Conservation (phyloP, 2,113 vertebrate genomes). For the Glaucidium brasilianum region DNA sequence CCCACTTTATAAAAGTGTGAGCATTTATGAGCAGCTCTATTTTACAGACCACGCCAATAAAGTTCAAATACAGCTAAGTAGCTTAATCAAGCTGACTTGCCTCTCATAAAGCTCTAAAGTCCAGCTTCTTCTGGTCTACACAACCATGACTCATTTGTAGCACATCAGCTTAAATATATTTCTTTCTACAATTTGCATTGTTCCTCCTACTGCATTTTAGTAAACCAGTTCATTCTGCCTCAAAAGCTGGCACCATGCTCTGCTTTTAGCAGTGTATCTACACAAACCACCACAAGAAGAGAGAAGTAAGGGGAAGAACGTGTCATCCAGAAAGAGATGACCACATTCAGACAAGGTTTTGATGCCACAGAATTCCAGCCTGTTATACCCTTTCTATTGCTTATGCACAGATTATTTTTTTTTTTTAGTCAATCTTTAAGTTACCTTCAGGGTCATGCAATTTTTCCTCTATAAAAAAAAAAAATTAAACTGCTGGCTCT, state of each 20-base stretch:
- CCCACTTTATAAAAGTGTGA: not conserved
- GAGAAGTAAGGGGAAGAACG: not conserved
- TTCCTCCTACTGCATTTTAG: not conserved
- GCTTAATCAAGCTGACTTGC: not conserved
- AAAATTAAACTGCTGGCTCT: not conserved
- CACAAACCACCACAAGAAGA: not conserved
- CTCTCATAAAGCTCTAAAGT: not conserved
- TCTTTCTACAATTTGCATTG: not conserved
- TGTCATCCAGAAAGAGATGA: not conserved
- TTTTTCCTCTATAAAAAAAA: not conserved
- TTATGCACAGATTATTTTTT: accelerated
- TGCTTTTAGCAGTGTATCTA: not conserved
- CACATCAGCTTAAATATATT: not conserved
- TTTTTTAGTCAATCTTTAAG: not conserved
- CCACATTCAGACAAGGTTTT: not conserved
- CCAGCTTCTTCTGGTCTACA: not conserved
- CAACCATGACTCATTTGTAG: not conserved
- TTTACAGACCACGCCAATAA: not conserved
- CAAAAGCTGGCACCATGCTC: not conserved
- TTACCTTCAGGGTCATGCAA: too few relatives aligned
- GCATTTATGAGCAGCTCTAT: not conserved
- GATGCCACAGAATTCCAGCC: not conserved
- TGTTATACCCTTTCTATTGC: not conserved
- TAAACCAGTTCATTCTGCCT: not conserved
- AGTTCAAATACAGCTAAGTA: not conserved